Evolutionary conservation across 2,797 vertebrate genomes (phyloP).

Genomic region (Sebastes nivosus): DNA sequence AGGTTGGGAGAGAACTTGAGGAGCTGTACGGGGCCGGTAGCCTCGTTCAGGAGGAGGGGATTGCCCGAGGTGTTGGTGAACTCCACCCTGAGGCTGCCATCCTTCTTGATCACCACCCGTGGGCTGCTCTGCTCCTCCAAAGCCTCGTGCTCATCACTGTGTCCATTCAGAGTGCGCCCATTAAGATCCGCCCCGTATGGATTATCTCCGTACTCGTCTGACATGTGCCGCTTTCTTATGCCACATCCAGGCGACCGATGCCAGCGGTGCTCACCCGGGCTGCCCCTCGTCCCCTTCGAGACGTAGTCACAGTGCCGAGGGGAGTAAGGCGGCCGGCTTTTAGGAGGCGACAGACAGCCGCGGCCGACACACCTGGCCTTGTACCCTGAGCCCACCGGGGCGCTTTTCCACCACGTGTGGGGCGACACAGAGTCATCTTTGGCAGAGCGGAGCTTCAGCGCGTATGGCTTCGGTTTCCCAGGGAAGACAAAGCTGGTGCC

Average conservation of each 20-base stretch:
- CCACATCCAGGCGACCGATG: constrained; percentile 66
- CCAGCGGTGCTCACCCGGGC: constrained; percentile 60
- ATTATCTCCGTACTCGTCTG: constrained; percentile 81
- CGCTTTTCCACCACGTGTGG: constrained; percentile 86
- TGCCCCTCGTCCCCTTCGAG: constrained; percentile 79
- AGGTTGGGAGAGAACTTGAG: constrained; percentile 90
- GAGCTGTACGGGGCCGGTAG: constrained; percentile 90
- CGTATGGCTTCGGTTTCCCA: constrained; percentile 88
- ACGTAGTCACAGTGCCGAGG: constrained; percentile 82
- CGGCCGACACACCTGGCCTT: constrained; percentile 89
- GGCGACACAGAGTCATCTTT: constrained; percentile 86
- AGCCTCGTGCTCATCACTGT: constrained; percentile 66
- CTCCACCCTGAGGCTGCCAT: constrained; percentile 91
- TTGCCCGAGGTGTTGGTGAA: constrained; percentile 87
- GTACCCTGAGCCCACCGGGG: constrained; percentile 79
- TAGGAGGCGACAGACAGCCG: constrained; percentile 91
- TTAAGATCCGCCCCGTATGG: constrained; percentile 80
- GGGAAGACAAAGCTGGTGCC: constrained; percentile 78
- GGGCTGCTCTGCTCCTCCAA: constrained; percentile 88
- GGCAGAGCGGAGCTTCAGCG: constrained; percentile 85
- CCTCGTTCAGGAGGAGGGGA: constrained; percentile 76
- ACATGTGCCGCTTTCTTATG: constrained; percentile 71
- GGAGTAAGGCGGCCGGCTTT: constrained; percentile 87
- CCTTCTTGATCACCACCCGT: constrained; percentile 92
- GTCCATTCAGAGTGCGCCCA: constrained; percentile 81